phyloP scores from a whole-genome alignment of 2,113 vertebrate species.

The Psephotus haematonotus region DNA sequence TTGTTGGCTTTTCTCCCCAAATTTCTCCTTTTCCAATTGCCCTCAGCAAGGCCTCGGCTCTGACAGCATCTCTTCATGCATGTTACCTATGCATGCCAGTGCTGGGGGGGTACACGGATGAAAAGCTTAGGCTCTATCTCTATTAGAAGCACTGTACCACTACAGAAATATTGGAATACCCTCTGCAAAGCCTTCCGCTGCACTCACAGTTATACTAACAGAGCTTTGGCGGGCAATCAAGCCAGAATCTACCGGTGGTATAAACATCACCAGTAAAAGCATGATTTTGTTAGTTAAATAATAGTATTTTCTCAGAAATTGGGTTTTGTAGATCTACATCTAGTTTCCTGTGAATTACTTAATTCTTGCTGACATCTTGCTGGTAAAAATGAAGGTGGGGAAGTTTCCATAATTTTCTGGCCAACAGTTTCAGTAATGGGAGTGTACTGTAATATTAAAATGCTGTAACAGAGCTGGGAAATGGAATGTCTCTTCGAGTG shows the following conservation, averaged over 20 bases:
- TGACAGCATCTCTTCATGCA: not conserved
- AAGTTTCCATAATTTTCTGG: not conserved
- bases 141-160: not conserved
- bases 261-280: not conserved
- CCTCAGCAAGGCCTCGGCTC: not conserved
- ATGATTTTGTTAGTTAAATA: not conserved
- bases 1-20: not conserved
- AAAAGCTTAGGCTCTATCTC: not conserved
- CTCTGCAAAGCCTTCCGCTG: rapidly evolving
- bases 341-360: not conserved
- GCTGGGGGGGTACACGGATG: not conserved
- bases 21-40: not conserved
- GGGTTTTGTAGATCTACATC: not conserved
- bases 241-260: not conserved
- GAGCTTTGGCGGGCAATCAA: not conserved
- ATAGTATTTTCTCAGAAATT: not conserved
- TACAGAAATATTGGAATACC: not conserved
- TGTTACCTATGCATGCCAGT: rapidly evolving
- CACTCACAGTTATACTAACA: not conserved
- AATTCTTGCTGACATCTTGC: not conserved
- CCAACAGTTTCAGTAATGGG: conserved; percentile 26
- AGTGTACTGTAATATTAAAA: conserved; percentile 3
- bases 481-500: not conserved
- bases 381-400: conserved; percentile 7
- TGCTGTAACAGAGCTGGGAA: not conserved